A percentile compares a stretch with the other conserved stretches of the same genome.
phyloP scores from a whole-genome alignment of 2,888 invertebrate species.

The Tiliacea citrago region DNA sequence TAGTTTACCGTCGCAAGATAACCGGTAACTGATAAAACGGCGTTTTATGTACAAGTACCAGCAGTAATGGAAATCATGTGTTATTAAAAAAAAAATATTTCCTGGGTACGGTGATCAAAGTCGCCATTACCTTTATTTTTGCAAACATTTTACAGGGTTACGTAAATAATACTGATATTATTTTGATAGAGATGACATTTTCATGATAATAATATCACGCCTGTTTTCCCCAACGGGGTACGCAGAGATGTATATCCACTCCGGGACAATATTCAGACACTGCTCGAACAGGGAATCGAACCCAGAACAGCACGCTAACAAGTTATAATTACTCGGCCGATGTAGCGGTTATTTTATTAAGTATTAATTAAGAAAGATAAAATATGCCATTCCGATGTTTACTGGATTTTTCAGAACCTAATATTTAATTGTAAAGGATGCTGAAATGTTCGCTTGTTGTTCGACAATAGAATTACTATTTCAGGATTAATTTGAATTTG shows the following conservation, averaged over 20 bases:
- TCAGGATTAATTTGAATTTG: not conserved
- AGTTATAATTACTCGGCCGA: not conserved
- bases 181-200: not conserved
- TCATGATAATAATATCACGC: not conserved
- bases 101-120: not conserved
- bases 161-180: not conserved
- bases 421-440: not conserved
- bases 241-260: not conserved
- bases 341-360: not conserved
- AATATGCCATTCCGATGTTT: not conserved
- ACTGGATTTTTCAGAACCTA: not conserved
- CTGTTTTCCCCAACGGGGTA: not conserved
- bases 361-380: not conserved
- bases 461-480: not conserved
- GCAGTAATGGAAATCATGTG: constrained; percentile 5
- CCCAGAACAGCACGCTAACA: not conserved
- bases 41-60: not conserved
- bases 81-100: not conserved
- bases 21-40: constrained; percentile 30
- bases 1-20: constrained; percentile 44
- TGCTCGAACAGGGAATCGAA: not conserved
- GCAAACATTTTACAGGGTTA: not conserved
- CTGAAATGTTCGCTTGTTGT: not conserved
- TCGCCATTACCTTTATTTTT: not conserved
- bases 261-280: not conserved